Conservation (phyloP, 2,113 vertebrate genomes). For the Todiramphus chloris region DNA sequence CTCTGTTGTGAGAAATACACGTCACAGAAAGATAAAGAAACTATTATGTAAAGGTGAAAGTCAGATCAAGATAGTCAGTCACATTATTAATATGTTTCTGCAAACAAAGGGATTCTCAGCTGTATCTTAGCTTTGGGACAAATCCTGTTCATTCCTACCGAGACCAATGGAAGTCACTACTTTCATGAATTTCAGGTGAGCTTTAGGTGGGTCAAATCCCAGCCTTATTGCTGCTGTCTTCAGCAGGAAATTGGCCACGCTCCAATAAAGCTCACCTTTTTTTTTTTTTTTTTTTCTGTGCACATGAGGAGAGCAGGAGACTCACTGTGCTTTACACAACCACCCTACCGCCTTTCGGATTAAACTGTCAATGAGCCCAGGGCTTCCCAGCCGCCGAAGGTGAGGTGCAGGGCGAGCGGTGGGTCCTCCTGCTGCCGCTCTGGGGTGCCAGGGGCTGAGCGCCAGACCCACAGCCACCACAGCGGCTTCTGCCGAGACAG, state of each 20-base stretch:
- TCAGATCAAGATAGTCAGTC: not conserved
- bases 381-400: not conserved
- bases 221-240: not conserved
- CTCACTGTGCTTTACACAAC: not conserved
- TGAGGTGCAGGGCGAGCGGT: not conserved
- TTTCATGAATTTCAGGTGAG: not conserved
- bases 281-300: not conserved
- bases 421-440: not conserved
- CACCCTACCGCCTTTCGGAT: not conserved
- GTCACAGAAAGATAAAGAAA: not conserved
- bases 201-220: not conserved
- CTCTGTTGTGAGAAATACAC: not conserved
- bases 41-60: not conserved
- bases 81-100: not conserved
- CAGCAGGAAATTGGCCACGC: not conserved
- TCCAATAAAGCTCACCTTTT: not conserved
- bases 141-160: not conserved
- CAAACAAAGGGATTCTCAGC: not conserved
- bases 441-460: accelerated
- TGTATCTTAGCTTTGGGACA: not conserved
- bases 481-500: not conserved
- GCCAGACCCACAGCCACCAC: accelerated
- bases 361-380: not conserved
- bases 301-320: not conserved
- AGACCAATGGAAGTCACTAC: not conserved